These are phyloP conservation scores for Clepsis dumicolana DNA, from an alignment of 2,888 invertebrate genomes.

Conservation along the genomic window DNA sequence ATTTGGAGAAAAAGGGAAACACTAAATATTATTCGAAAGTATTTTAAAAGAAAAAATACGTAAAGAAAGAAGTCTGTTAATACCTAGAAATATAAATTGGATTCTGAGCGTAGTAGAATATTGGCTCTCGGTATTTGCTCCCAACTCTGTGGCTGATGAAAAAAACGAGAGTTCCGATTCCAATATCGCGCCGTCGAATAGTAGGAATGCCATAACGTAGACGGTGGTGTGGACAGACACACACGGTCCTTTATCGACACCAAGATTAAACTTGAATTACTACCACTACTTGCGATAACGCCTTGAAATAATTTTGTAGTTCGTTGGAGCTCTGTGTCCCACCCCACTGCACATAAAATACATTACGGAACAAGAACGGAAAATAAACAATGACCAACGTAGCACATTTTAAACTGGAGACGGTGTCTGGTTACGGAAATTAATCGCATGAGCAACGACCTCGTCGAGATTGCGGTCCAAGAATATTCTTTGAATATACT, in stretches of 20 bases:
- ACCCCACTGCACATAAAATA: background rate
- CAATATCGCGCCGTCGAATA: constrained; percentile 51
- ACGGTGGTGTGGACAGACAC: constrained; percentile 43
- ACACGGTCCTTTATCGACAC: constrained; percentile 21
- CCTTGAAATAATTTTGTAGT: background rate
- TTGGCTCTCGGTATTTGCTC: constrained; percentile 49
- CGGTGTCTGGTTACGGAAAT: constrained; percentile 72
- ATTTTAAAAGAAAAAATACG: background rate
- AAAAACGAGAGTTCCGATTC: constrained; percentile 53
- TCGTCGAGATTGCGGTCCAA: constrained; percentile 63
- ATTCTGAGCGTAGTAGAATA: constrained; percentile 20
- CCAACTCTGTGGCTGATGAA: constrained; percentile 47
- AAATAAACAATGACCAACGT: constrained; percentile 13
- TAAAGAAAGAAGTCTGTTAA: background rate
- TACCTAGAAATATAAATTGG: background rate
- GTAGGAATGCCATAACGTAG: constrained; percentile 47
- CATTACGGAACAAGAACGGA: background rate
- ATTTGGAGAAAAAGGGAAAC: constrained; percentile 15
- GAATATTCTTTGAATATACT: constrained; percentile 49
- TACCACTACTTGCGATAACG: constrained; percentile 14
- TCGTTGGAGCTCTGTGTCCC: background rate
- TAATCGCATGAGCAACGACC: constrained; percentile 67
- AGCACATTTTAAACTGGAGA: constrained; percentile 54
- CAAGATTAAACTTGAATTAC: constrained; percentile 36
- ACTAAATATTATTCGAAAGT: constrained; percentile 3